Conservation (phyloP, 2,113 vertebrate species). For the Corythoichthys haematopterus region DNA sequence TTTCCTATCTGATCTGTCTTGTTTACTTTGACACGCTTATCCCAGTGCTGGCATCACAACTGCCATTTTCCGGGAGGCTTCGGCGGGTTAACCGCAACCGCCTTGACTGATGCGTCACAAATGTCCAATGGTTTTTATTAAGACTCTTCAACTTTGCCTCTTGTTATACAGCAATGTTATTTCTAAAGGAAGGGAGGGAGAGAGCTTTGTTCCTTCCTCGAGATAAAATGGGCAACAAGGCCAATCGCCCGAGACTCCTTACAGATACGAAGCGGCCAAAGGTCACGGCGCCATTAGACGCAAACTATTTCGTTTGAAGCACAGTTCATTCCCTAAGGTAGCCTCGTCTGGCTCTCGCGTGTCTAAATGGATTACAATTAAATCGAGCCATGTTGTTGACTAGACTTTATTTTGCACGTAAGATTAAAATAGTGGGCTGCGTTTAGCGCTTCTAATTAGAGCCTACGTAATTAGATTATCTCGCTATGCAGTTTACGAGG, state of each 20-base stretch:
- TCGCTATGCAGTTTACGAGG: background rate
- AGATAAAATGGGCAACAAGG: conserved; percentile 40
- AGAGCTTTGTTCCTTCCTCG: conserved; percentile 24
- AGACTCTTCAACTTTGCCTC: background rate
- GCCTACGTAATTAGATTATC: background rate
- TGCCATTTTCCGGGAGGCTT: conserved; percentile 10
- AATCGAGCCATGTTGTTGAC: background rate
- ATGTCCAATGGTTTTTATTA: conserved; percentile 10
- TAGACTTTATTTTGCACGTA: background rate
- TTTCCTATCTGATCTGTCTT: background rate
- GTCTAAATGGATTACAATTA: conserved; percentile 3
- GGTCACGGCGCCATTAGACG: conserved; percentile 32
- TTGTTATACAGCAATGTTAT: conserved; percentile 8
- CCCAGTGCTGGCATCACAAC: conserved; percentile 6
- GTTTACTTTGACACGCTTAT: conserved; percentile 1
- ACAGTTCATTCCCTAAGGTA: background rate
- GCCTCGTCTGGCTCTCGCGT: background rate
- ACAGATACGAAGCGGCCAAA: conserved; percentile 19
- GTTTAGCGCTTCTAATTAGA: conserved; percentile 1
- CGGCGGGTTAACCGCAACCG: conserved; percentile 23
- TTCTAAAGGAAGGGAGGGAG: conserved; percentile 26
- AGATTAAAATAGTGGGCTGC: conserved; percentile 3
- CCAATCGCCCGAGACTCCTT: conserved; percentile 16
- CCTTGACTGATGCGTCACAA: conserved; percentile 23
- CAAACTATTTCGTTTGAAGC: conserved; percentile 18